Conservation (phyloP, 1,140 invertebrate species). For the Trachymyrmex septentrionalis region DNA sequence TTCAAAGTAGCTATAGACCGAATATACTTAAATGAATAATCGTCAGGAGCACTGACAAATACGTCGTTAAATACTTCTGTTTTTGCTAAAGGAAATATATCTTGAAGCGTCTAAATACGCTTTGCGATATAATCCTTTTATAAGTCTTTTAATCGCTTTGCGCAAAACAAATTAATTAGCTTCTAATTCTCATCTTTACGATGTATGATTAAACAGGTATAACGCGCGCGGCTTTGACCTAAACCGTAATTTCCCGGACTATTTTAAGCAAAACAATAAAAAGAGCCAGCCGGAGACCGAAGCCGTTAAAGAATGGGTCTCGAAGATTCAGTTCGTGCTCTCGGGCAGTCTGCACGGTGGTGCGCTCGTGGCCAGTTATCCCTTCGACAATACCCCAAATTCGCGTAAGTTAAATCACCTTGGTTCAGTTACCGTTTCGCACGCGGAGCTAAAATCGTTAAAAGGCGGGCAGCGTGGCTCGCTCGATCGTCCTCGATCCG, state of each 20-base stretch:
- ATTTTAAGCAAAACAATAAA: slow-evolving; percentile 95
- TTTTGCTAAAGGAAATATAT: slow-evolving; percentile 19
- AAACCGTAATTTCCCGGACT: slow-evolving; percentile 97
- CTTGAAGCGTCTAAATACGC: not conserved
- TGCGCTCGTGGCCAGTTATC: slow-evolving; percentile 96
- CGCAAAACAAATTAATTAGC: not conserved
- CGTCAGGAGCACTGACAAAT: not conserved
- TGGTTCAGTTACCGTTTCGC: not conserved
- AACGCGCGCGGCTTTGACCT: slow-evolving; percentile 95
- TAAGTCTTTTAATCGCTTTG: not conserved
- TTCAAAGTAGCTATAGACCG: not conserved
- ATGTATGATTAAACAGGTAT: slow-evolving; percentile 87
- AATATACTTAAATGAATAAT: not conserved
- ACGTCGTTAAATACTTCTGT: not conserved
- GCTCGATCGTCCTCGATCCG: slow-evolving; percentile 8
- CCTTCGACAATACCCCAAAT: slow-evolving; percentile 96
- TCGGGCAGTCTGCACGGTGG: slow-evolving; percentile 97
- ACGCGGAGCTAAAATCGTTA: slow-evolving; percentile 25
- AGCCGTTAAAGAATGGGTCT: slow-evolving; percentile 97
- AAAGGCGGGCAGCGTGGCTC: not conserved
- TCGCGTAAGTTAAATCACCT: slow-evolving; percentile 90
- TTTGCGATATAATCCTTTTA: not conserved
- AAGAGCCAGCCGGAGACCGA: slow-evolving; percentile 96
- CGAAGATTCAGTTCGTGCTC: slow-evolving; percentile 96
- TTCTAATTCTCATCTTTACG: not conserved